A percentile compares a stretch with the other conserved stretches of the same genome.
Conservation (phyloP, 1,140 invertebrate genomes). For the Orussus abietinus region DNA sequence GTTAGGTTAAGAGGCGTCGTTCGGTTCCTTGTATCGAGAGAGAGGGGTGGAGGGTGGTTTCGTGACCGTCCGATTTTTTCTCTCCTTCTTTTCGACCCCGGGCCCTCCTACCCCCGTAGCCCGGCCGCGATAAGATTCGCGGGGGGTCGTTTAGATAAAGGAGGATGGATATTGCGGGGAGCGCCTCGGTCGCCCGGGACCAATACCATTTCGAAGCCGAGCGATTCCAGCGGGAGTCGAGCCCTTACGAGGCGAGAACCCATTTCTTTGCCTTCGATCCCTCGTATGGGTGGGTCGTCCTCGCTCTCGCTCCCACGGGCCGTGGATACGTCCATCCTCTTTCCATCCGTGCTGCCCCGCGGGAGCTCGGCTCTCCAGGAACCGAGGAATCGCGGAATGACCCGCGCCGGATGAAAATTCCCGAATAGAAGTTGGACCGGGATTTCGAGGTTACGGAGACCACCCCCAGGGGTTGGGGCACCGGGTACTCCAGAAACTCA, state of each 20-base stretch:
- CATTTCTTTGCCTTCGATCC: conserved; percentile 4
- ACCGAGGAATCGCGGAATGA: too few relatives aligned
- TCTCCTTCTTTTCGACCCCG: conserved; percentile 14
- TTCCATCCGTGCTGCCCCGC: neutral
- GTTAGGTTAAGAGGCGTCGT: too few relatives aligned
- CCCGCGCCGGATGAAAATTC: too few relatives aligned
- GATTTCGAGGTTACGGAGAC: too few relatives aligned
- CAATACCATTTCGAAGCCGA: conserved; percentile 25
- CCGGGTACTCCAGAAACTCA: too few relatives aligned
- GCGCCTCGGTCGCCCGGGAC: conserved; percentile 24
- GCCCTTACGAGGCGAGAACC: conserved; percentile 8
- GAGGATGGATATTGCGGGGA: conserved; percentile 27
- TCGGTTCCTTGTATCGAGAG: too few relatives aligned
- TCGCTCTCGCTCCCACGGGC: conserved; percentile 4
- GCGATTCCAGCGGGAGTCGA: conserved; percentile 18
- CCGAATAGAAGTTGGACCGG: too few relatives aligned
- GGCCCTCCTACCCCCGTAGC: neutral
- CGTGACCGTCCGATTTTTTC: conserved; percentile 3
- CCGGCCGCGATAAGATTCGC: conserved; percentile 25
- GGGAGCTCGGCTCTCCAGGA: neutral
- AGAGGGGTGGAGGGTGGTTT: neutral
- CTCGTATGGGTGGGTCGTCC: too few relatives aligned
- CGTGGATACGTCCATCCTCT: too few relatives aligned
- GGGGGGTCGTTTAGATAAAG: conserved; percentile 34
- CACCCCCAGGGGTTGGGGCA: too few relatives aligned